A percentile compares a stretch with the other conserved stretches of the same genome.
phyloP scores from a whole-genome alignment of 1,140 invertebrate species.

The Drosophila watanabei region DNA sequence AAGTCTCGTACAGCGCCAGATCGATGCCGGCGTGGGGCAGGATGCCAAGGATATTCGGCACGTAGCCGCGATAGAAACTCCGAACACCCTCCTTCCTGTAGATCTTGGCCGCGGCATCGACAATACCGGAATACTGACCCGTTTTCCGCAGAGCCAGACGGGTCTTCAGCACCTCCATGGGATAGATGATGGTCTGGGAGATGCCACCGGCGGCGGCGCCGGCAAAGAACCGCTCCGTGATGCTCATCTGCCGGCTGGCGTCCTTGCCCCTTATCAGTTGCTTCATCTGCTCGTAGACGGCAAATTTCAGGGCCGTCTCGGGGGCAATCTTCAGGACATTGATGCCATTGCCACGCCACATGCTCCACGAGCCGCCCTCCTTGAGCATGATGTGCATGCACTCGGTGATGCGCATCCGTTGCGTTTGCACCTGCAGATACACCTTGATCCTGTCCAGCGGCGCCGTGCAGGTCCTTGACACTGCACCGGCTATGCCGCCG shows the following conservation, averaged over 20 bases:
- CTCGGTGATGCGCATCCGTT: conserved; percentile 90
- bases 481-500: conserved; percentile 97
- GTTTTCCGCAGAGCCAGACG: conserved; percentile 97
- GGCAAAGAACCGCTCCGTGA: conserved; percentile 96
- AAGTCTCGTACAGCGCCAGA: conserved; percentile 97
- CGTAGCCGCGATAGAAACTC: conserved; percentile 96
- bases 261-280: conserved; percentile 91
- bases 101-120: conserved; percentile 96
- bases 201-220: conserved; percentile 98
- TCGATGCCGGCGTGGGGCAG: conserved; percentile 99
- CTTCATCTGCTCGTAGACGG: conserved; percentile 98
- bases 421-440: conserved; percentile 95
- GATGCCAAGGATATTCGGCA: conserved; percentile 99
- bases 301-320: conserved; percentile 98
- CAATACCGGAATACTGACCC: conserved; percentile 95
- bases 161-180: conserved; percentile 99
- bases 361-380: conserved; percentile 95
- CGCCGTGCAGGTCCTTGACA: conserved; percentile 98
- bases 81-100: conserved; percentile 93
- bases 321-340: conserved; percentile 99
- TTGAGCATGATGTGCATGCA: conserved; percentile 93
- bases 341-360: conserved; percentile 99
- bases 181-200: conserved; percentile 98
- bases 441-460: conserved; percentile 99
- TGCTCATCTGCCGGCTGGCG: conserved; percentile 89